Conservation (phyloP, 2,888 invertebrate genomes). For the Sympetrum striolatum region DNA sequence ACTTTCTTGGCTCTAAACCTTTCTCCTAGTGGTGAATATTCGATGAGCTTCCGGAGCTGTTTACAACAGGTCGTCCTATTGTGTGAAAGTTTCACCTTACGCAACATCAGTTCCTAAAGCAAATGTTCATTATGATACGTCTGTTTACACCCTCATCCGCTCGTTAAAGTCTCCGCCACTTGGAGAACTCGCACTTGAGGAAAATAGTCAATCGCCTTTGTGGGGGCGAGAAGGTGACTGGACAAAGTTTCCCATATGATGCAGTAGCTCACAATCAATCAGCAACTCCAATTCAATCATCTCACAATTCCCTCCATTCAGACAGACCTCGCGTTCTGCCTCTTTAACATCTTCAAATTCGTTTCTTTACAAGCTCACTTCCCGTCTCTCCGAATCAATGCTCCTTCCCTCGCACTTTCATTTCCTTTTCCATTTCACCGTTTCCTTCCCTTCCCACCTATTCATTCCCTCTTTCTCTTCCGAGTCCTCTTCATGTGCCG, state of each 20-base stretch:
- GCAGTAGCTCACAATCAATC: neutral
- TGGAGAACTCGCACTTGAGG: neutral
- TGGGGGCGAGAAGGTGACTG: neutral
- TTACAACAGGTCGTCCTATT: too few species aligned
- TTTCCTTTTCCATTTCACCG: too few species aligned
- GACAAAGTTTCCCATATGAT: neutral
- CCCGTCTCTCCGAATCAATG: neutral
- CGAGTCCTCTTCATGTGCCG: neutral
- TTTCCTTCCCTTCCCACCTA: neutral
- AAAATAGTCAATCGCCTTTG: neutral
- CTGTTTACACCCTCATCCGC: too few species aligned
- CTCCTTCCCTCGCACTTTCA: neutral
- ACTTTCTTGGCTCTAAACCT: too few species aligned
- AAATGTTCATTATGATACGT: too few species aligned
- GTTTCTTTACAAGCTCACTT: slow-evolving; percentile 29
- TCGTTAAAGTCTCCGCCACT: too few species aligned
- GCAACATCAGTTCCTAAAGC: too few species aligned
- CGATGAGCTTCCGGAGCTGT: too few species aligned
- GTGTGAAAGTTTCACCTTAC: too few species aligned
- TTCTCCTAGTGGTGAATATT: too few species aligned
- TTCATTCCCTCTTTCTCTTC: neutral
- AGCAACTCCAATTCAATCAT: neutral
- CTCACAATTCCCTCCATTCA: neutral
- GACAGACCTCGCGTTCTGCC: neutral
- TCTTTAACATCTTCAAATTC: neutral